Conservation (phyloP, 2,113 vertebrate genomes). For the Fulica atra region DNA sequence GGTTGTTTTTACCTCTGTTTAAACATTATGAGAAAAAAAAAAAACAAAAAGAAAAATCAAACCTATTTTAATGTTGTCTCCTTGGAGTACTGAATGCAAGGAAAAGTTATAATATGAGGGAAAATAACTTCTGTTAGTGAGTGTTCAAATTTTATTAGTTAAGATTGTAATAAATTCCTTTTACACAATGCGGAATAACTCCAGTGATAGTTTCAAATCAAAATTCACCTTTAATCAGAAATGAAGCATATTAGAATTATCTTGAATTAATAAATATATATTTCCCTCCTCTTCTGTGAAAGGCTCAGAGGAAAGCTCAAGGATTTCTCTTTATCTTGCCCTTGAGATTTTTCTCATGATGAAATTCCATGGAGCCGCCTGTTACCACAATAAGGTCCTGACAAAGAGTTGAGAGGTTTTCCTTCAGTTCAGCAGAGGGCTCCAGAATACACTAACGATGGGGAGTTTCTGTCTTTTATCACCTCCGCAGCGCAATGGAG, state of each 20-base stretch:
- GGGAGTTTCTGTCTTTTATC: neutral
- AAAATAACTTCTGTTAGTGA: neutral
- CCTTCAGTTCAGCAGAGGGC: slow-evolving; percentile 1
- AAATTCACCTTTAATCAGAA: neutral
- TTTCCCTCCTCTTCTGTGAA: neutral
- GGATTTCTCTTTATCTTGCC: neutral
- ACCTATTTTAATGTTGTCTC: neutral
- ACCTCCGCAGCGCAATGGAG: neutral
- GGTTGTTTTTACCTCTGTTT: neutral
- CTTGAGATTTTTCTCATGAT: neutral
- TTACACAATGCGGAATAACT: neutral
- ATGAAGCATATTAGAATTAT: neutral
- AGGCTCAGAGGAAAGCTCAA: neutral
- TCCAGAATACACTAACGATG: neutral
- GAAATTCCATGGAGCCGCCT: neutral
- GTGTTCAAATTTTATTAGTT: neutral
- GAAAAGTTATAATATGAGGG: neutral
- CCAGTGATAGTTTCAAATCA: neutral
- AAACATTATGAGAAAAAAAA: neutral
- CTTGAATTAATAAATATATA: neutral
- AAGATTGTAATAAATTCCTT: neutral
- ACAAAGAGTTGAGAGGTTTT: neutral
- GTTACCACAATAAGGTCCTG: neutral
- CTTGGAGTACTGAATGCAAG: neutral
- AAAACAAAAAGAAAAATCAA: neutral